These are phyloP conservation scores for Chrysotoxum bicinctum DNA, from an alignment of 2,888 invertebrate species.

Conservation along the genomic window DNA sequence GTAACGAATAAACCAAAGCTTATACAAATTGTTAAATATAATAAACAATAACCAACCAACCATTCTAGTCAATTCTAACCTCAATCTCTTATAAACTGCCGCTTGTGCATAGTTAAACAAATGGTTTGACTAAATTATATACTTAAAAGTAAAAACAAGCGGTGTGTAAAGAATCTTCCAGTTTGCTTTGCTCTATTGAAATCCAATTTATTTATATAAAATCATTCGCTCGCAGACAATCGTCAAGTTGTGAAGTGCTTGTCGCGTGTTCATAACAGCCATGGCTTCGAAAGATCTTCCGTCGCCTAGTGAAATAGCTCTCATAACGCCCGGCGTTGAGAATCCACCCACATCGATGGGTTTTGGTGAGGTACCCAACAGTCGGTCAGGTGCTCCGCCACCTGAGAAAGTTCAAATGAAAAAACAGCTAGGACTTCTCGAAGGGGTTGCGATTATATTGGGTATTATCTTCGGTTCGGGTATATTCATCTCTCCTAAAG, in stretches of 20 bases:
- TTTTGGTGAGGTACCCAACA: conserved; percentile 25
- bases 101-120: background rate
- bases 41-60: background rate
- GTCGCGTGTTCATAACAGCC: background rate
- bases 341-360: conserved; percentile 73
- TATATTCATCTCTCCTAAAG: conserved; percentile 97
- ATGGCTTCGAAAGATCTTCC: conserved; percentile 77
- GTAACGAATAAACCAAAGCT: background rate
- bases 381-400: background rate
- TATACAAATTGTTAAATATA: too few relatives aligned
- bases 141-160: background rate
- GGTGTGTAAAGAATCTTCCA: background rate
- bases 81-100: background rate
- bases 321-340: conserved; percentile 79
- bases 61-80: conserved; percentile 2
- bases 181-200: background rate
- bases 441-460: conserved; percentile 96
- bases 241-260: background rate
- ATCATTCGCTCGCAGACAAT: conserved; percentile 12
- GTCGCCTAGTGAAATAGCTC: conserved; percentile 81
- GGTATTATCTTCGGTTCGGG: conserved; percentile 98
- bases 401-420: conserved; percentile 88
- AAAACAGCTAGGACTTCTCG: conserved; percentile 93
- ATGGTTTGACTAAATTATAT: background rate
- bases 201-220: background rate